Evolutionary conservation across 2,888 invertebrate genomes (phyloP).

Genomic region (Pegoplata infirma): DNA sequence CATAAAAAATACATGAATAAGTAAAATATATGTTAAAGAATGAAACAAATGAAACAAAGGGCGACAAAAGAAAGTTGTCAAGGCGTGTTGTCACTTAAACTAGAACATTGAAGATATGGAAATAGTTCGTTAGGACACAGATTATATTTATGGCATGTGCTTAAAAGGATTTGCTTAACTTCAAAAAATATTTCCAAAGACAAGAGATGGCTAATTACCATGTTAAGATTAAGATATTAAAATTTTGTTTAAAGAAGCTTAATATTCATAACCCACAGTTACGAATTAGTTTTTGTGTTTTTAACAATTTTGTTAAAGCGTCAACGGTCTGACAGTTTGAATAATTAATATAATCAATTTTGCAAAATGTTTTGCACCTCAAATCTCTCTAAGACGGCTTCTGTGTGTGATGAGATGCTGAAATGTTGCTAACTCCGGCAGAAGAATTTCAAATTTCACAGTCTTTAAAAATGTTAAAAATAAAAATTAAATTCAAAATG

Average conservation of each 20-base stretch:
- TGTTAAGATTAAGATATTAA: slow-evolving; percentile 40
- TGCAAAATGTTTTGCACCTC: slow-evolving; percentile 39
- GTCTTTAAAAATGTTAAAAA: slow-evolving; percentile 25
- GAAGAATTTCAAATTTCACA: slow-evolving; percentile 11
- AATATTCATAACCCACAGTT: neutral
- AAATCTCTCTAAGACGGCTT: neutral
- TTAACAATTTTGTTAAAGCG: slow-evolving; percentile 35
- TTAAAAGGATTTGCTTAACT: neutral
- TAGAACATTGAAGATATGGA: neutral
- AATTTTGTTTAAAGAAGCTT: neutral
- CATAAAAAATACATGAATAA: slow-evolving; percentile 5
- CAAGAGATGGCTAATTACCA: neutral
- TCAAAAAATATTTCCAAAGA: neutral
- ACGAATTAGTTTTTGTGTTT: neutral
- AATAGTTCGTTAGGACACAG: too few species aligned
- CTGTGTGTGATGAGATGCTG: slow-evolving; percentile 19
- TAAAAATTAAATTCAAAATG: slow-evolving; percentile 54
- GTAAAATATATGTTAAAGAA: neutral
- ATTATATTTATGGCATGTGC: slow-evolving; percentile 10
- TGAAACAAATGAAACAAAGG: neutral
- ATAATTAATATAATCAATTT: slow-evolving; percentile 54
- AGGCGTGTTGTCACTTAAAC: slow-evolving; percentile 37
- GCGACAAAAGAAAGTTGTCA: neutral
- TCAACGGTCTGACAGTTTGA: slow-evolving; percentile 53
- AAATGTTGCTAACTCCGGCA: slow-evolving; percentile 3